A percentile compares a stretch with the other conserved stretches of the same genome.
Conservation (phyloP, 2,888 invertebrate species). For the Acrocyrtus sp. region DNA sequence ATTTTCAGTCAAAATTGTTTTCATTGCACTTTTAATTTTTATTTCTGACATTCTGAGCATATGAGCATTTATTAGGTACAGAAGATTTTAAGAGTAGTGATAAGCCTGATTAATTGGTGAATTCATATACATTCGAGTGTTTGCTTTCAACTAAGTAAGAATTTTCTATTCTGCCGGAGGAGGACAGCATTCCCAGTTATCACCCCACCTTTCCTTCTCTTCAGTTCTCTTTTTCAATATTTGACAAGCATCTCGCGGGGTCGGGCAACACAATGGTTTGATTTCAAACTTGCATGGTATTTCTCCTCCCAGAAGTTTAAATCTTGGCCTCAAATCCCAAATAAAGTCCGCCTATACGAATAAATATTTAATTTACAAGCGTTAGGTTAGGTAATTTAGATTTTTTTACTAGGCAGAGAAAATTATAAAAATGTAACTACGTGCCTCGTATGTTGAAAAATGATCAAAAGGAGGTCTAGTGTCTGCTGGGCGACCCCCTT, state of each 20-base stretch:
- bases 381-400: too few relatives aligned
- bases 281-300: constrained; percentile 55
- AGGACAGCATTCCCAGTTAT: constrained; percentile 59
- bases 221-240: constrained; percentile 59
- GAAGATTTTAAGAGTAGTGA: too few relatives aligned
- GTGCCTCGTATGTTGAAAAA: constrained; percentile 59
- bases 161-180: constrained; percentile 52
- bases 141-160: too few relatives aligned
- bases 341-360: constrained; percentile 56
- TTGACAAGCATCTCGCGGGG: constrained; percentile 42
- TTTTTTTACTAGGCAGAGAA: too few relatives aligned
- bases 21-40: too few relatives aligned
- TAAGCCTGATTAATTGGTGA: too few relatives aligned
- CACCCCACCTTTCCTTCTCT: constrained; percentile 63
- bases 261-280: constrained; percentile 56
- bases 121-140: too few relatives aligned
- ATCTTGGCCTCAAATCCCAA: constrained; percentile 49
- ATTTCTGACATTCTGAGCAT: too few relatives aligned
- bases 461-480: constrained; percentile 62
- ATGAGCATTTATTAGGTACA: too few relatives aligned
- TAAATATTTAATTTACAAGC: too few relatives aligned
- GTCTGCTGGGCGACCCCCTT: constrained; percentile 59
- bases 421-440: background rate
- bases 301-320: constrained; percentile 58
- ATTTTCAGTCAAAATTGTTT: too few relatives aligned